phyloP scores from a whole-genome alignment of 2,888 invertebrate species.

The Opisthograptis luteolata region DNA sequence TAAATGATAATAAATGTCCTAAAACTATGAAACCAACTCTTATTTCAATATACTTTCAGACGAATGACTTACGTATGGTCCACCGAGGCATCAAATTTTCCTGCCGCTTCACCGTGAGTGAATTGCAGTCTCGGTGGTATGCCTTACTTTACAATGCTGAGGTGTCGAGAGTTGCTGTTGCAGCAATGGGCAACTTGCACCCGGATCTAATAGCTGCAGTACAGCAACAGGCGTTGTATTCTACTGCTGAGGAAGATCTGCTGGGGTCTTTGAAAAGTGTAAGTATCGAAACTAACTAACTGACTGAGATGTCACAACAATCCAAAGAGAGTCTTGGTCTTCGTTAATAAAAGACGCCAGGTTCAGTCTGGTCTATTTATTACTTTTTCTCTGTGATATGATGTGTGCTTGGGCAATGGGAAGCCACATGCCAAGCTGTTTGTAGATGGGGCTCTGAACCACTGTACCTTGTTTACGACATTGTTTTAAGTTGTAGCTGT shows the following conservation, averaged over 20 bases:
- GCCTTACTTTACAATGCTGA: conserved; percentile 97
- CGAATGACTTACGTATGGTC: conserved; percentile 91
- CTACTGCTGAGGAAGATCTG: conserved; percentile 94
- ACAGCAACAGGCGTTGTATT: conserved; percentile 95
- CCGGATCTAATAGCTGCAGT: conserved; percentile 94
- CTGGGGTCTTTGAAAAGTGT: conserved; percentile 91
- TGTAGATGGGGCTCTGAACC: no score
- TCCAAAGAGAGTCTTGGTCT: no score
- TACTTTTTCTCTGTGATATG: no score
- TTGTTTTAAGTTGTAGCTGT: no score
- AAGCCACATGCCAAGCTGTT: no score
- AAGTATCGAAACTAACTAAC: conserved; percentile 45
- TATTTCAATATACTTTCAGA: conserved; percentile 62
- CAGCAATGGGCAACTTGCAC: conserved; percentile 96
- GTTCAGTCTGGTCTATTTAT: no score
- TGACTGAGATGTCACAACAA: not conserved
- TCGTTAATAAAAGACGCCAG: no score
- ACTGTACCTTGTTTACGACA: no score
- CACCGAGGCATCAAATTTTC: conserved; percentile 98
- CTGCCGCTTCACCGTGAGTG: conserved; percentile 96
- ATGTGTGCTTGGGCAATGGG: no score
- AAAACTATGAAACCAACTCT: no score
- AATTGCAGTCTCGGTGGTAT: conserved; percentile 98
- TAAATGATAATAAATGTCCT: no score
- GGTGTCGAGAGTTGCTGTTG: conserved; percentile 95